Evolutionary conservation across 2,797 vertebrate genomes (phyloP).

Genomic region (Sebastiscus tertius): DNA sequence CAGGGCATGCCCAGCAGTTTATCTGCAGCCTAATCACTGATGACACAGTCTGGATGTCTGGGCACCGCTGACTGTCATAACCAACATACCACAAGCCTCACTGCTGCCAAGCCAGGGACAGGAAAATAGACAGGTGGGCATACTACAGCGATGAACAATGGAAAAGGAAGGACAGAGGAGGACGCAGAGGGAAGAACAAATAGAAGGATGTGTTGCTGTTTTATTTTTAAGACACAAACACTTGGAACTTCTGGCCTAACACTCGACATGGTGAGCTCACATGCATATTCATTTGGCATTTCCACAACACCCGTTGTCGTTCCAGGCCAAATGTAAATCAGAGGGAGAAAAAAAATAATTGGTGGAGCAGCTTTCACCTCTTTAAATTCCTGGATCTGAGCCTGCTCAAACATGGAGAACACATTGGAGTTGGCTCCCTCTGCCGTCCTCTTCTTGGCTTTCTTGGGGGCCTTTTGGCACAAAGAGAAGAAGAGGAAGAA

Average conservation of each 20-base stretch:
- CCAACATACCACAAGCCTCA: conserved; percentile 61
- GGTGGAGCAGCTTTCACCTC: conserved; percentile 83
- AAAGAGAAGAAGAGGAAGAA: not conserved
- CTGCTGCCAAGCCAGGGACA: conserved; percentile 39
- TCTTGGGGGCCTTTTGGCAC: conserved; percentile 90
- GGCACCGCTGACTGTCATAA: conserved; percentile 60
- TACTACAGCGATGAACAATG: conserved; percentile 58
- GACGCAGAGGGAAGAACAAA: conserved; percentile 4
- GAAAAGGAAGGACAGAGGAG: conserved; percentile 30
- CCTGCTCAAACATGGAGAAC: conserved; percentile 98
- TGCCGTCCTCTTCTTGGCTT: conserved; percentile 92
- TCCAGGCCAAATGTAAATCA: not conserved
- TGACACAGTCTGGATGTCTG: conserved; percentile 73
- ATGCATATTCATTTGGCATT: not conserved
- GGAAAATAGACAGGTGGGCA: conserved; percentile 72
- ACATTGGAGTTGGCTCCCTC: conserved; percentile 98
- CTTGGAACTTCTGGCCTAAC: not conserved
- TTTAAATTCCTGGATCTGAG: conserved; percentile 99
- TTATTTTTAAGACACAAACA: not conserved
- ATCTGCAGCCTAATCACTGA: conserved; percentile 74
- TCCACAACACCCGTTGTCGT: not conserved
- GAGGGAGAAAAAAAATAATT: not conserved
- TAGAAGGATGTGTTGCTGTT: not conserved
- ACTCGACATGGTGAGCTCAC: not conserved
- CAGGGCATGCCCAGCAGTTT: conserved; percentile 62